Evolutionary conservation across 2,888 invertebrate species (phyloP), one percentile per base, ranked within the genome.

Genomic region (Lasioglossum zephyrum): DNA sequence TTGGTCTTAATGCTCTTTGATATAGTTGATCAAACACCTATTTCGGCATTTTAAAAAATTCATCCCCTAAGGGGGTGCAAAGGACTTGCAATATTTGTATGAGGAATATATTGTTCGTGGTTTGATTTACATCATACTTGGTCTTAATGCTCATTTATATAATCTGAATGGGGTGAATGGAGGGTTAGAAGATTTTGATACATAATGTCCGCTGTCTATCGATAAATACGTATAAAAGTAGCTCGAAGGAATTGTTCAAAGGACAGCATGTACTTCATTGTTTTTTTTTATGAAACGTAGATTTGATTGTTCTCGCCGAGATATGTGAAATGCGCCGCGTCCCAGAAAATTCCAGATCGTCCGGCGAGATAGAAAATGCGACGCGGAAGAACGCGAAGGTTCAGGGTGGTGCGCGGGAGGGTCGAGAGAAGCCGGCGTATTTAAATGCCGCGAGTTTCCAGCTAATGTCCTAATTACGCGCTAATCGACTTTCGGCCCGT

Each of bases 401-500:
- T 44, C 44, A 4, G 13, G 57, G 57, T 57, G 26, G 63, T 16
- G 63, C 13, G 60, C n/a, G 60, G 60, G 26, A 16, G 39, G 41
- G 49, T 47, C 36, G 47, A 53, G 69, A 26, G 70, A 57, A 41
- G 72, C 16, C 47, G 22, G 47, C 69, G 57, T 53, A 77, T 83
- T 84, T 77, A 77, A 84, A 84, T 49, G 84, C 63, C 49, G 63
- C 84, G 73, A 78, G 73, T 78, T 74, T 72, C 77, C 69, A 74
- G 77, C 84, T 75, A 78, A 84, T 77, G 84, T 84, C 72, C 84
- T 84, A 84, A 84, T 84, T 75, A 84, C 78, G 84, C 70, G 84
- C 60, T 84, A 84, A 84, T 84, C 84, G 84, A 74, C 77, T 74
- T 84, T 84, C 78, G 78, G 84, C 60, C 66, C 63, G 84, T 77